These are phyloP conservation scores for Globodera rostochiensis DNA, from an alignment of 1,140 invertebrate genomes.

Conservation along the genomic window DNA sequence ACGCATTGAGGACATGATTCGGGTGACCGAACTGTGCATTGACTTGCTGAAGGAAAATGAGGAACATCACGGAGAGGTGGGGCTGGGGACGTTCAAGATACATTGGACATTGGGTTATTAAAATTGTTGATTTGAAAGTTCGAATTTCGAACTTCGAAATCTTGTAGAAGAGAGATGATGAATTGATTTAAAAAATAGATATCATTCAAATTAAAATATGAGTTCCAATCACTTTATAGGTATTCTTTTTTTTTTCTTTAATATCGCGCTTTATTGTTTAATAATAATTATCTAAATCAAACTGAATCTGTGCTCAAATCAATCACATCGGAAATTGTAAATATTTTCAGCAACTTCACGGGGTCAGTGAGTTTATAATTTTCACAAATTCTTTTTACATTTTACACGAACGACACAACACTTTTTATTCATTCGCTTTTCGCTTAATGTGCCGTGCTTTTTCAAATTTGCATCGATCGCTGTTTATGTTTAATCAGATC, in stretches of 20 bases:
- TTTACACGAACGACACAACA: constrained; percentile 1
- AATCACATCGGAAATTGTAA: constrained; percentile 23
- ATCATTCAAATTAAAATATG: not conserved
- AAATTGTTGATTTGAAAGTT: too few species aligned
- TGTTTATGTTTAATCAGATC: not conserved
- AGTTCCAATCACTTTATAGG: not conserved
- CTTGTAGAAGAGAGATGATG: too few species aligned
- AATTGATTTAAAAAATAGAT: not conserved
- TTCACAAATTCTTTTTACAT: not conserved
- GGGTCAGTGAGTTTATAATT: constrained; percentile 42
- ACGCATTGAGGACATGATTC: constrained; percentile 87
- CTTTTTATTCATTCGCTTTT: not conserved
- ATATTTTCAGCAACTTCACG: constrained; percentile 55
- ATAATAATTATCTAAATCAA: not conserved
- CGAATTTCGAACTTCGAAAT: too few species aligned
- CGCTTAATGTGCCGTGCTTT: not conserved
- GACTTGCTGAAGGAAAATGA: constrained; percentile 98
- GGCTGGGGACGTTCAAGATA: constrained; percentile 30
- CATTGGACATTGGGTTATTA: too few species aligned
- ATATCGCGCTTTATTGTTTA: not conserved
- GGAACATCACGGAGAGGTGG: constrained; percentile 99
- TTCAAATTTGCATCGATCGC: not conserved
- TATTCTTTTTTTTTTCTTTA: not conserved
- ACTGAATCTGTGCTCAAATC: constrained; percentile 17
- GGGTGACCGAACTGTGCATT: constrained; percentile 93